Evolutionary conservation across 1,140 invertebrate genomes (phyloP), one percentile per base, ranked within the genome.

Genomic region (Macrobrachium nipponense): DNA sequence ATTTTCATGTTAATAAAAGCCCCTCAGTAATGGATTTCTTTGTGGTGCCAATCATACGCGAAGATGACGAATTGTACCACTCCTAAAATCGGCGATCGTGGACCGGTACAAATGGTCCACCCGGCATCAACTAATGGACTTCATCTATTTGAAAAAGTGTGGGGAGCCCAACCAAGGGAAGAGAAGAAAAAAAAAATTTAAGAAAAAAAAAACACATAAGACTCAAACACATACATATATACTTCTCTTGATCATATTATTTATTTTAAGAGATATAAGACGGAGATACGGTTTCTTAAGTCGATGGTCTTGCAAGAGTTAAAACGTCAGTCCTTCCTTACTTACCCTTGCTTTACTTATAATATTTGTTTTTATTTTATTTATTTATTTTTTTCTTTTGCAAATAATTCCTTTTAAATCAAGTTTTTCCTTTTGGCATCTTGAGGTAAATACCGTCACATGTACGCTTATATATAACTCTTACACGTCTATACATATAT

Each of bases 21-120:
- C 70, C 80, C 70, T 73, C 73, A 66, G 77, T 88, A 88, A 87
- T 88, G 88, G 82, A 88, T 88, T 88, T 88, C 86, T 88, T 88
- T 88, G 88, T 87, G 82, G 83, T 88, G 87, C 87, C 87, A 88
- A 88, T 88, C 87, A 88, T 86, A 86, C 82, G 72, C 73, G 70
- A 17, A 62, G 83, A 88, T 88, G 87, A 88, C 81, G 87, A 77
- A 88, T 88, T 66, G 87, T 43, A 20, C 70, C 88, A 82, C 84
- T 87, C 86, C 88, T 88, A 84, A 87, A 88, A 86, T 87, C 86
- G 86, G 77, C 84, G 84, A 88, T 88, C 81, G 81, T 78, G 77
- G 84, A 88, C 87, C 77, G 87, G 83, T 73, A 87, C 81, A 88
- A 81, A 82, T 84, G 77, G 81, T 61, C 76, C 60, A 58, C 59